Evolutionary conservation across 2,797 vertebrate species (phyloP).

Genomic region (Hyperoplus immaculatus): DNA sequence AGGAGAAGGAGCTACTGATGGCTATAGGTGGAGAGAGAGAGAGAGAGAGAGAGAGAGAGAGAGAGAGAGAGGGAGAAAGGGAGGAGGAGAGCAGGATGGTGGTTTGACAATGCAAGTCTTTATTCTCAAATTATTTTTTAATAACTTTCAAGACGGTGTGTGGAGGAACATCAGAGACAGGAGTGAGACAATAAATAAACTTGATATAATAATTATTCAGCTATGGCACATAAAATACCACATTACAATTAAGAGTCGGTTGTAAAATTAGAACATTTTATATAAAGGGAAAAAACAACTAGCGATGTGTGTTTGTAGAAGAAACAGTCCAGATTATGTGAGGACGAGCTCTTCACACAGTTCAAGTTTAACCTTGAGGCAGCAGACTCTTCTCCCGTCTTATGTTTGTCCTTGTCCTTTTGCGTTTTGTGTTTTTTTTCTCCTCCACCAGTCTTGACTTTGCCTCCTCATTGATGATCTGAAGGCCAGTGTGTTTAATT

Average conservation of each 20-base stretch:
- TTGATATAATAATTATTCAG: background rate
- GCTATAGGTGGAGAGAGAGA: conserved; percentile 42
- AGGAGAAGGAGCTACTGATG: conserved; percentile 43
- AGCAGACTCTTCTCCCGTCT: conserved; percentile 47
- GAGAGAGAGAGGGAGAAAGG: conserved; percentile 34
- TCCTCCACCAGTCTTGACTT: conserved; percentile 68
- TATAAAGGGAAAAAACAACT: background rate
- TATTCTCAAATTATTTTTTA: conserved; percentile 42
- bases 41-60: conserved; percentile 14
- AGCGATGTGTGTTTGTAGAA: conserved; percentile 23
- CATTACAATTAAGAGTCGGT: conserved; percentile 1
- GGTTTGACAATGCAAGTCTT: conserved; percentile 42
- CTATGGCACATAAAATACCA: conserved; percentile 17
- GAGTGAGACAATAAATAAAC: conserved; percentile 5
- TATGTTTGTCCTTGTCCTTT: conserved; percentile 66
- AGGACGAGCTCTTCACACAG: conserved; percentile 38
- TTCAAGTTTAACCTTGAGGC: conserved; percentile 66
- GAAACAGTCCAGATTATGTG: conserved; percentile 28
- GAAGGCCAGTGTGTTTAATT: conserved; percentile 80
- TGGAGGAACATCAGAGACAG: too few relatives aligned
- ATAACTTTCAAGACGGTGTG: conserved; percentile 14
- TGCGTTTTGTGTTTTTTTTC: conserved; percentile 3
- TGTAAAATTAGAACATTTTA: conserved; percentile 2
- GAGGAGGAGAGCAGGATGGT: conserved; percentile 1
- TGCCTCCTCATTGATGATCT: conserved; percentile 77